Evolutionary conservation across 2,113 vertebrate species (phyloP).

Genomic region (Pteropus alecto): DNA sequence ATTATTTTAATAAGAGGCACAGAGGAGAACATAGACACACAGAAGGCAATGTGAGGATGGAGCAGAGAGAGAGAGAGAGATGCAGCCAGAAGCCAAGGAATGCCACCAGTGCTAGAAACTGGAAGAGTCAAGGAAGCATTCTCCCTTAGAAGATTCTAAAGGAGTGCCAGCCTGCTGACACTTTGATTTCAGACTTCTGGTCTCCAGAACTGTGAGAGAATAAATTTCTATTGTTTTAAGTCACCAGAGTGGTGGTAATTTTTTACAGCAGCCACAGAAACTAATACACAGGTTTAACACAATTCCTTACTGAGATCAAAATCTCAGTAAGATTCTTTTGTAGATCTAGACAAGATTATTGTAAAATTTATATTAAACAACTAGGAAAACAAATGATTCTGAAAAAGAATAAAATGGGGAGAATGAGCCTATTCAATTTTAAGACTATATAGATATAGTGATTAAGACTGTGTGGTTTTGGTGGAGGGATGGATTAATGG

Average conservation of each 20-base stretch:
- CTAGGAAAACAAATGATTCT: neutral
- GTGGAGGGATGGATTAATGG: neutral
- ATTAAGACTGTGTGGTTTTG: neutral
- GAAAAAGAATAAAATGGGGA: neutral
- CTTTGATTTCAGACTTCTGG: neutral
- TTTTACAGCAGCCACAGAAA: neutral
- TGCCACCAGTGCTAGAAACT: neutral
- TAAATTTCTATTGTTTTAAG: neutral
- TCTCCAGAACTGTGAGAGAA: neutral
- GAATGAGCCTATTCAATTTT: neutral
- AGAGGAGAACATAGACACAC: neutral
- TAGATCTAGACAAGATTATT: neutral
- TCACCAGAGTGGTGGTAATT: neutral
- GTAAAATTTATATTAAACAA: neutral
- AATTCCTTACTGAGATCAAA: slow-evolving; percentile 24
- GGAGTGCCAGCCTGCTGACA: neutral
- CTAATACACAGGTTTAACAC: neutral
- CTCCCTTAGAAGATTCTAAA: neutral
- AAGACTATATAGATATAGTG: neutral
- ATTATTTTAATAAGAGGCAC: neutral
- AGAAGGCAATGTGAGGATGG: neutral
- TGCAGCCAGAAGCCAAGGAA: neutral
- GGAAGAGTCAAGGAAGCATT: neutral
- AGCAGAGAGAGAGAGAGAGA: neutral
- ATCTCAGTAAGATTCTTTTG: neutral